phyloP scores from a whole-genome alignment of 2,797 vertebrate genomes.

The Macroramphosus scolopax region DNA sequence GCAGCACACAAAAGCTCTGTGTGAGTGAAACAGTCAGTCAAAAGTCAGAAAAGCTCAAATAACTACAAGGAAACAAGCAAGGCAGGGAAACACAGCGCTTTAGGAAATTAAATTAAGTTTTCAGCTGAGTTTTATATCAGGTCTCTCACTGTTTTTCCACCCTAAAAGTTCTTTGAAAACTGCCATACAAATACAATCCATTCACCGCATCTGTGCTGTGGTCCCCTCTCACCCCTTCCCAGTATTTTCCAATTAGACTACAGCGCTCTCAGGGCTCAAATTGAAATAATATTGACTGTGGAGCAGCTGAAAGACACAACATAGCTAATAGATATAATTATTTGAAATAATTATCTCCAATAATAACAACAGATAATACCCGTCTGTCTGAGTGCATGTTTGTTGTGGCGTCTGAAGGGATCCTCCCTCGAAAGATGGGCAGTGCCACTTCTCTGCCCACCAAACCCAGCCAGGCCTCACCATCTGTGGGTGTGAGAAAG shows the following conservation, averaged over 20 bases:
- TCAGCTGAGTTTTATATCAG: too few relatives aligned
- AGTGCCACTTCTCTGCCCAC: conserved; percentile 20
- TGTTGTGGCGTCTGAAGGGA: conserved; percentile 57
- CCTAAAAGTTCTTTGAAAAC: conserved; percentile 1
- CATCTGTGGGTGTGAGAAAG: conserved; percentile 45
- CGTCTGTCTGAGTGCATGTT: conserved; percentile 54
- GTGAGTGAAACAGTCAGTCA: conserved; percentile 45
- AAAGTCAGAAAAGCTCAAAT: conserved; percentile 35
- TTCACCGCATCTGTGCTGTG: not conserved
- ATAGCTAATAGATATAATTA: conserved; percentile 69
- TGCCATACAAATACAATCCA: not conserved
- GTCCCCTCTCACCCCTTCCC: conserved; percentile 4
- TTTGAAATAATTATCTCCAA: conserved; percentile 63
- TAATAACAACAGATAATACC: conserved; percentile 67
- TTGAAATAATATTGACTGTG: conserved; percentile 72
- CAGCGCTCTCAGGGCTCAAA: conserved; percentile 32
- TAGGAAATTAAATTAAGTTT: too few relatives aligned
- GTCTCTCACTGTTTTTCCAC: too few relatives aligned
- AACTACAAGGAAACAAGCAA: conserved; percentile 24
- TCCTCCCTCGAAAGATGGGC: conserved; percentile 63
- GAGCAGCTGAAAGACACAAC: conserved; percentile 50
- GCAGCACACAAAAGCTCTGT: conserved; percentile 65
- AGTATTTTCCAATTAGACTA: conserved; percentile 43
- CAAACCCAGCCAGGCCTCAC: conserved; percentile 42
- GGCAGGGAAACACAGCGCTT: conserved; percentile 2